Evolutionary conservation across 2,113 vertebrate species (phyloP), one percentile per base, ranked within the genome.

Genomic region (Sturnus vulgaris): DNA sequence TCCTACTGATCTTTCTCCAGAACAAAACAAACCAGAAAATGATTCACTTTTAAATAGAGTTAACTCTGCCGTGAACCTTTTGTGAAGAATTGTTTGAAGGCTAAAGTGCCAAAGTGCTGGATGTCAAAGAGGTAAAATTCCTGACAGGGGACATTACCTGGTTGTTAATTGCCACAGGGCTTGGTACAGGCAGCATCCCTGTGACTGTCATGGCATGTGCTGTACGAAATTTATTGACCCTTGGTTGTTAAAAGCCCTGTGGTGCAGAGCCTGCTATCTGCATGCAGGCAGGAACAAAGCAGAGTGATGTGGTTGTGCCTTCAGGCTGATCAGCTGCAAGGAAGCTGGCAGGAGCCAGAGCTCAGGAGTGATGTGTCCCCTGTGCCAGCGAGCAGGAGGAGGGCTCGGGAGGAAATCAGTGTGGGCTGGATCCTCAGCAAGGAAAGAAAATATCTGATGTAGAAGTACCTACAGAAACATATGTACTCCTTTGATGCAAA

Each of bases 211-310:
- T 23, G 70, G 70, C 33, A 35, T 2, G 40, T 37, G 65, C 66
- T 39, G 53, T 25, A 59, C 14, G 39, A 82, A 82, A 94, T 80
- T 61, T 65, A 82, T 52, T 90, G 92, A 70, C 92, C 82, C 30
- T 47, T 7, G 16, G 63, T 1, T 77, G 89, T 39, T 86, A 44
- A 72, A 94, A 91, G 59, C 59, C 42, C 65, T 80, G 56, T 84
- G 80, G 89, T 91, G 18, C 80, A 89, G 68, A 90, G 61, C 17
- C 80, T 82, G 92, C 33, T 85, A 37, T 37, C 59, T 44, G 23
- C 1, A 8, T 4, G 35, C 71, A 55, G 75, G 8, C 61, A 57
- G 90, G 75, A 90, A 47, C 21, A 49, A 72, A 82, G 59, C n/a
- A 49, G 73, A 23, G 30, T 52, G 23, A 27, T 0, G 1, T 11